These are phyloP conservation scores for Hiodon tergisus DNA, from an alignment of 2,113 vertebrate genomes.

Conservation along the genomic window DNA sequence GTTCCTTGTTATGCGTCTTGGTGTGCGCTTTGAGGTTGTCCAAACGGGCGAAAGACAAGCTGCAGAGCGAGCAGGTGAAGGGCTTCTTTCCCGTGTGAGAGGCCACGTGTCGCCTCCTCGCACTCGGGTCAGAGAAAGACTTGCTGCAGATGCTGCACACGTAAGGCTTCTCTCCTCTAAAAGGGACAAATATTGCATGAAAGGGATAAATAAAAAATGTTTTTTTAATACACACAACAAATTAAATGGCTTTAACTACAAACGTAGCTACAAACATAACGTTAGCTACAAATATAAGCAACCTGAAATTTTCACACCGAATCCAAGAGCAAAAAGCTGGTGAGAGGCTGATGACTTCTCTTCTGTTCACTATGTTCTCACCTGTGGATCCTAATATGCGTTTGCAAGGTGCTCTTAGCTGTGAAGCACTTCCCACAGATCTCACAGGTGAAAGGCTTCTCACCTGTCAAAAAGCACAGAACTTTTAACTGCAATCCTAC, in stretches of 20 bases:
- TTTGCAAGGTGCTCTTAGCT: slow-evolving; percentile 93
- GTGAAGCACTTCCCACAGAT: slow-evolving; percentile 97
- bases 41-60: slow-evolving; percentile 80
- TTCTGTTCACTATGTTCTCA: slow-evolving; percentile 39
- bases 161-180: slow-evolving; percentile 93
- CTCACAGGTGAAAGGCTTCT: slow-evolving; percentile 96
- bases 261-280: no score
- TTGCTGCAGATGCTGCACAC: slow-evolving; percentile 80
- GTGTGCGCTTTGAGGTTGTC: slow-evolving; percentile 90
- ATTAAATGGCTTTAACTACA: no score
- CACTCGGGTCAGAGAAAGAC: slow-evolving; percentile 89
- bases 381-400: slow-evolving; percentile 94
- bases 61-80: slow-evolving; percentile 82
- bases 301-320: no score
- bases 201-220: not conserved
- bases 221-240: not conserved
- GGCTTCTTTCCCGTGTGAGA: slow-evolving; percentile 91
- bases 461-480: slow-evolving; percentile 63
- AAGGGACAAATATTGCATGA: slow-evolving; percentile 29
- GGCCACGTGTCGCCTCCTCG: slow-evolving; percentile 81
- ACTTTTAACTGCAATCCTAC: not conserved
- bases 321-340: not conserved
- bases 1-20: slow-evolving; percentile 86
- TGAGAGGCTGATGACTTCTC: not conserved
- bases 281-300: not conserved